These are phyloP conservation scores for Philypnodon macrostomus DNA, from an alignment of 2,797 vertebrate genomes.

Conservation along the genomic window DNA sequence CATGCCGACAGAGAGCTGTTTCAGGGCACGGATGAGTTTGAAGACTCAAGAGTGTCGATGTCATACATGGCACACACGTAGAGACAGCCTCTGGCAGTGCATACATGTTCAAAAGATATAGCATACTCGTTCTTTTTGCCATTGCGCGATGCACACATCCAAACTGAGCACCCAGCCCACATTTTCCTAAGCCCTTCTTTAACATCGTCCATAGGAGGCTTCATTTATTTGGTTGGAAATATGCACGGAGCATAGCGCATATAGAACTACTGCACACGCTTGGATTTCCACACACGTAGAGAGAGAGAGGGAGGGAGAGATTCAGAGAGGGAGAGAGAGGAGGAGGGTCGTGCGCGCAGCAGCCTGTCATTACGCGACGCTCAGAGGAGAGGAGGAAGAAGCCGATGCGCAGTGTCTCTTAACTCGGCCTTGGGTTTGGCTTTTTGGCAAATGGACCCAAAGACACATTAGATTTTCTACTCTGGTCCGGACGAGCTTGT, in stretches of 20 bases:
- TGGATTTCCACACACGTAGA: conserved; percentile 72
- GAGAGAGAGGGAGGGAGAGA: neutral
- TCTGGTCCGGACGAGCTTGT: conserved; percentile 26
- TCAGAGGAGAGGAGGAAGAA: conserved; percentile 49
- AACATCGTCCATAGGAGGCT: conserved; percentile 12
- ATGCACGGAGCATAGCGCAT: conserved; percentile 64
- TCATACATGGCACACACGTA: conserved; percentile 9
- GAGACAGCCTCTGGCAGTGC: conserved; percentile 2
- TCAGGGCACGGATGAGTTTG: conserved; percentile 10
- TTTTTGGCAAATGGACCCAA: conserved; percentile 28
- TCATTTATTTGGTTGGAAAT: conserved; percentile 62
- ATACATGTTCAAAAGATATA: conserved; percentile 15
- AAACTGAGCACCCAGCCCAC: conserved; percentile 2
- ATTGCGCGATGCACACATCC: neutral
- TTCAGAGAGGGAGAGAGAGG: conserved; percentile 15
- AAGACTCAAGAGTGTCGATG: conserved; percentile 12
- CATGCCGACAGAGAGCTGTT: conserved; percentile 36
- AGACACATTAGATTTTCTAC: conserved; percentile 20
- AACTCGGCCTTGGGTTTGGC: conserved; percentile 23
- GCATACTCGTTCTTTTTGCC: neutral
- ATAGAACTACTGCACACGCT: conserved; percentile 55
- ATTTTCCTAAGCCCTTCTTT: conserved; percentile 14
- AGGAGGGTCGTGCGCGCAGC: conserved; percentile 53
- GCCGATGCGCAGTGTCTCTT: conserved; percentile 13
- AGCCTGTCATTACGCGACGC: conserved; percentile 54